phyloP scores from a whole-genome alignment of 1,140 invertebrate species.

The Achroia grisella region DNA sequence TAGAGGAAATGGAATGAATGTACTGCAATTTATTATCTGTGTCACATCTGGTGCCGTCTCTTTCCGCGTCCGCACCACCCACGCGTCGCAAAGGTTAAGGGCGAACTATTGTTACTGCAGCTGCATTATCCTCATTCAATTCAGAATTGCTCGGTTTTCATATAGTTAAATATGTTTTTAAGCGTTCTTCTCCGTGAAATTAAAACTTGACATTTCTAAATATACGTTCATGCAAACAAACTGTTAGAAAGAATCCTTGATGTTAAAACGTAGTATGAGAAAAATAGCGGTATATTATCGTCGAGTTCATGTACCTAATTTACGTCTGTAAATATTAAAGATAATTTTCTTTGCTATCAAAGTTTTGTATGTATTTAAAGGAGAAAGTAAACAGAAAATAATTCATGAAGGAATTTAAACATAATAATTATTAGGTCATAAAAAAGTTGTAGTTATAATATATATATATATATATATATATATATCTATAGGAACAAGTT shows the following conservation, averaged over 20 bases:
- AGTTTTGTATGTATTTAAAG: no score
- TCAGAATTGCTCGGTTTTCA: conserved; percentile 7
- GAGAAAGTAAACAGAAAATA: no score
- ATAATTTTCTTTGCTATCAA: no score
- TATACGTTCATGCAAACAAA: neutral
- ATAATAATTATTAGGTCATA: no score
- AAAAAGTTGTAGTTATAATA: no score
- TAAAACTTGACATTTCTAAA: neutral
- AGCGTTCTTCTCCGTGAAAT: neutral
- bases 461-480: no score
- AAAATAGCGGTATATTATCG: neutral
- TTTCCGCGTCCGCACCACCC: conserved; percentile 16
- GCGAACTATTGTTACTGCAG: conserved; percentile 26
- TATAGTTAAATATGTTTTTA: neutral
- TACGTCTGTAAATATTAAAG: neutral
- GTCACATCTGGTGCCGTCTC: conserved; percentile 3
- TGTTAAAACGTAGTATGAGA: neutral
- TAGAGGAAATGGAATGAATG: neutral
- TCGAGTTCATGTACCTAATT: neutral
- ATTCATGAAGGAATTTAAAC: no score
- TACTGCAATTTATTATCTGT: neutral
- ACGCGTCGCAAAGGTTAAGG: conserved; percentile 55
- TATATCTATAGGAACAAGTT: no score
- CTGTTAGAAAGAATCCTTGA: neutral
- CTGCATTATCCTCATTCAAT: conserved; percentile 18